These are phyloP conservation scores for Origma solitaria DNA, from an alignment of 2,113 vertebrate species.

Conservation along the genomic window DNA sequence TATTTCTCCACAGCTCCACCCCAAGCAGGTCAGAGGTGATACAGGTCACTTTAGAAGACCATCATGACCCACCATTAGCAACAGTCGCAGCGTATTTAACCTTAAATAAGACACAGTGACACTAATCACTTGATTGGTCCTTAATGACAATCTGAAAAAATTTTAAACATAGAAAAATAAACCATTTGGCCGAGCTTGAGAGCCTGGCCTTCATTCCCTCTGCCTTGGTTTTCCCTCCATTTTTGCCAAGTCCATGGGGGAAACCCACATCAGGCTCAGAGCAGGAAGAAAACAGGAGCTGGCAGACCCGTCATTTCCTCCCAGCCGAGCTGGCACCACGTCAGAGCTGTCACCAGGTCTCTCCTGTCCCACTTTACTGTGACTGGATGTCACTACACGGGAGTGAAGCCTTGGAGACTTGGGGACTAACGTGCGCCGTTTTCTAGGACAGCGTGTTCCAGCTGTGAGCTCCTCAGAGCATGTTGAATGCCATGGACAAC, in stretches of 20 bases:
- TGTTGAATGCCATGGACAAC: accelerated
- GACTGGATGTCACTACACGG: neutral
- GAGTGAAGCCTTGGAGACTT: slow-evolving; percentile 13
- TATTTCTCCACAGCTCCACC: neutral
- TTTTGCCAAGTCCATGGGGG: neutral
- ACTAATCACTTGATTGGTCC: neutral
- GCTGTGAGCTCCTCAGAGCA: neutral
- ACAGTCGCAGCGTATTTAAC: neutral
- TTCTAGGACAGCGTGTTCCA: slow-evolving; percentile 56
- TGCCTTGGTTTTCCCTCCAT: neutral
- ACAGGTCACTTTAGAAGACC: neutral
- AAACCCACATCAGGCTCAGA: neutral
- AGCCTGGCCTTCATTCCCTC: neutral
- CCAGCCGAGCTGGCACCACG: neutral
- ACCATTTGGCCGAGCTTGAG: neutral
- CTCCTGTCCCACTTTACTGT: slow-evolving; percentile 35
- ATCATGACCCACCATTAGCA: neutral
- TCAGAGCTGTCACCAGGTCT: slow-evolving; percentile 9
- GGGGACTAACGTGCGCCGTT: neutral
- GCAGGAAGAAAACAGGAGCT: neutral
- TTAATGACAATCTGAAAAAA: neutral
- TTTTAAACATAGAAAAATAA: neutral
- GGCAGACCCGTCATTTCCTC: neutral
- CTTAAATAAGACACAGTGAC: neutral
- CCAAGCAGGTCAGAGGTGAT: neutral